Base-by-base conservation (phyloP, 2,888 invertebrate genomes). In the Agriopis aurantiaria region DNA sequence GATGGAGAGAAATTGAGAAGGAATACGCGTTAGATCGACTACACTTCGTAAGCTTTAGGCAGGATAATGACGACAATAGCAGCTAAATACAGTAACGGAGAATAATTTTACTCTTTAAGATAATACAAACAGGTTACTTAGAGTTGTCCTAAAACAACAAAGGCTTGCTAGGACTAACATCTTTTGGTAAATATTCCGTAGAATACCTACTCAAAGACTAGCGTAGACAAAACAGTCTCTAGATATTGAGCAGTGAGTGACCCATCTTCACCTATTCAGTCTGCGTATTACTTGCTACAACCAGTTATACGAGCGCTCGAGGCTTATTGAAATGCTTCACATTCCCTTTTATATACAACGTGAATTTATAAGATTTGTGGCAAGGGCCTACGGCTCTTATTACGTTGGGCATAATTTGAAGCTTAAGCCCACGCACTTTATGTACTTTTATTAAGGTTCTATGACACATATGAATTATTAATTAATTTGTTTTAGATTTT, bases 231-330 rank as follows among this genome's bases (percentile, higher is more conserved):
- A 85, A 82, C 82, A 80, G 73, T 78, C 71, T 68, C 74, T 76
- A 68, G 73, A 78, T 79, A 85, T 76, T 85, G 75, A 81, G 79
- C 81, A 61, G 17, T 52, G 43, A 81, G 77, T 79, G 78, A 78
- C 75, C 82, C 80, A 77, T 80, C 74, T 72, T 73, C 78, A 75
- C 79, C 79, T 23, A 45, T 61, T 56, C 72, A 74, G 78, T 79
- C 76, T 76, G 69, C 75, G 23, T 61, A 65, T 56, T 23, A 71
- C 57, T 52, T 52, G 43, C 10, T 11, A 52, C 71, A 73, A 68
- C 83, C 82, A 83, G 76, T 79, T 71, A 73, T 67, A 68, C 65
- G 53, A 75, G 82, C 77, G 63, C 83, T 71, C 75, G 48, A 70
- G 71, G 62, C 66, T 72, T 71, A 67, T 68, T 62, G 58, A 62